A percentile compares a stretch with the other conserved stretches of the same genome.
phyloP scores from a whole-genome alignment of 2,113 vertebrate species.

The Lethenteron reissneri region DNA sequence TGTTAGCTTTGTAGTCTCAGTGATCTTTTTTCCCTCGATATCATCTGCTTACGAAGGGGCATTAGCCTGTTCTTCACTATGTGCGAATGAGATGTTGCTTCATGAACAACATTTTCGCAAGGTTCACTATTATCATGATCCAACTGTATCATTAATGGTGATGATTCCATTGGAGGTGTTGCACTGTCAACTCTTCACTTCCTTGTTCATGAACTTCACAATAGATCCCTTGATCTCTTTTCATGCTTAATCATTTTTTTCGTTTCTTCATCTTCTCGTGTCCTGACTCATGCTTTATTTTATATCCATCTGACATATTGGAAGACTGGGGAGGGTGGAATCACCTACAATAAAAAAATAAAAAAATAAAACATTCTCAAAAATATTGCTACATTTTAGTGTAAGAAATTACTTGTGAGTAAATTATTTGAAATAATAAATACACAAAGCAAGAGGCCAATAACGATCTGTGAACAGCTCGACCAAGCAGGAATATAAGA shows the following conservation, averaged over 20 bases:
- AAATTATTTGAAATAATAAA: too few species aligned
- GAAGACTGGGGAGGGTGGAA: neutral
- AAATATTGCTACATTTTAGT: neutral
- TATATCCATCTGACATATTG: neutral
- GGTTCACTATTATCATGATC: conserved; percentile 1
- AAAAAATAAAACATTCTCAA: neutral
- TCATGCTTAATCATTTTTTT: neutral
- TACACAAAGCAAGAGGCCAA: too few species aligned
- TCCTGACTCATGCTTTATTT: neutral
- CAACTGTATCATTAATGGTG: neutral
- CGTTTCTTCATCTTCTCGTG: neutral
- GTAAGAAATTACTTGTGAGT: too few species aligned
- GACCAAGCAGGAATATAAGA: too few species aligned
- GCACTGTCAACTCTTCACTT: neutral
- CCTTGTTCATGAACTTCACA: conserved; percentile 3
- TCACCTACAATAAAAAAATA: neutral
- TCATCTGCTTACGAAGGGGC: neutral
- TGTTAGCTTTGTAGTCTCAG: conserved; percentile 3
- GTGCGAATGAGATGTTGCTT: neutral
- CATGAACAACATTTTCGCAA: conserved; percentile 5
- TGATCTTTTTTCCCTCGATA: neutral
- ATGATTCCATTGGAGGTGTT: neutral
- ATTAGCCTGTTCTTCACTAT: conserved; percentile 1
- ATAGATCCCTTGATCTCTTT: conserved; percentile 4
- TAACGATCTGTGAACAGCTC: too few species aligned